These are phyloP conservation scores for Nasonovia ribisnigri DNA, from an alignment of 2,888 invertebrate species.

Conservation along the genomic window DNA sequence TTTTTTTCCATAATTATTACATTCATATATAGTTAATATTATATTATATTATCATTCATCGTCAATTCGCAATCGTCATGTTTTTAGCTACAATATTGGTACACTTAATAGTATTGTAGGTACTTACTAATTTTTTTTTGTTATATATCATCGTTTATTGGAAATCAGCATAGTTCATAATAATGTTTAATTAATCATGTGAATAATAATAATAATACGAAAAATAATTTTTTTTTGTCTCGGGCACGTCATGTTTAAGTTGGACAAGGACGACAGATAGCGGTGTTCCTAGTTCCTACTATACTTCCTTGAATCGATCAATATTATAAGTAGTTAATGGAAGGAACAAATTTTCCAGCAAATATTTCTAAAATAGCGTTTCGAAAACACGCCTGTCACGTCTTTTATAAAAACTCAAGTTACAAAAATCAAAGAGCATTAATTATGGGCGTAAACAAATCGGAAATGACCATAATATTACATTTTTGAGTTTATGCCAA, in stretches of 20 bases:
- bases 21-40: not conserved
- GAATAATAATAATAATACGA: not conserved
- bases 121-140: not conserved
- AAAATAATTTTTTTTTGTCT: not conserved
- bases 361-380: not conserved
- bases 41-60: not conserved
- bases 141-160: not conserved
- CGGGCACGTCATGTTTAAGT: not conserved
- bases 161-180: not conserved
- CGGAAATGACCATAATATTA: not conserved
- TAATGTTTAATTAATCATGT: not conserved
- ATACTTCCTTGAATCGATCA: conserved; percentile 27
- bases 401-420: not conserved
- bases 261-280: conserved; percentile 14
- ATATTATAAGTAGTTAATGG: not conserved
- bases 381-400: not conserved
- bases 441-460: not conserved
- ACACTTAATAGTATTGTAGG: not conserved
- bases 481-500: not conserved
- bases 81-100: not conserved
- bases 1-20: not conserved
- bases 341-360: not conserved
- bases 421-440: not conserved
- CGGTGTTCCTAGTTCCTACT: not conserved
- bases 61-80: not conserved